A percentile compares a stretch with the other conserved stretches of the same genome.
phyloP scores from a whole-genome alignment of 2,113 vertebrate species.

The Chaetorhynchus papuensis region DNA sequence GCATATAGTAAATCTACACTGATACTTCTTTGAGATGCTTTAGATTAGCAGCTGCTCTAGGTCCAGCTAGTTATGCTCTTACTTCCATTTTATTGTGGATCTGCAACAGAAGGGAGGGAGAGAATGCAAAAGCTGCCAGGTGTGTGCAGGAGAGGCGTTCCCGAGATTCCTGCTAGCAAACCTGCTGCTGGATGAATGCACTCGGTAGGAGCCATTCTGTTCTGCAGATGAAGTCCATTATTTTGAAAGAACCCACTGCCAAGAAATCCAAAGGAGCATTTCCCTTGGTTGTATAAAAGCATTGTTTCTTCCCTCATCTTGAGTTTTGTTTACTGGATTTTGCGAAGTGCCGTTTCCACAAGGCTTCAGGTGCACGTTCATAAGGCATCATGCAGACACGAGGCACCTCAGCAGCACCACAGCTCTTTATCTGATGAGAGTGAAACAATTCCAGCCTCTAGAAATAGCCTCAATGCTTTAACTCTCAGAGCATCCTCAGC shows the following conservation, averaged over 20 bases:
- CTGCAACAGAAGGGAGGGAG: not conserved
- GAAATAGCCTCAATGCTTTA: not conserved
- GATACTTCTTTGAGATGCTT: not conserved
- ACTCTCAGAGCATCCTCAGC: not conserved
- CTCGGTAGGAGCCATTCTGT: not conserved
- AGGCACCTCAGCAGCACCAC: not conserved
- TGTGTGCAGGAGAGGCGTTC: not conserved
- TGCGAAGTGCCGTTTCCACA: not conserved
- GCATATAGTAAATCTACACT: not conserved
- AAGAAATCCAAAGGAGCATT: not conserved
- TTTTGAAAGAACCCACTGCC: constrained; percentile 8
- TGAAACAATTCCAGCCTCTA: not conserved
- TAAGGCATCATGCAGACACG: not conserved
- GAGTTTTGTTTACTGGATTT: not conserved
- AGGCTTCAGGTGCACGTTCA: rapidly evolving
- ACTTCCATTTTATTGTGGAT: not conserved
- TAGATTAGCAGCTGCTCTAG: not conserved
- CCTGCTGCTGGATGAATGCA: not conserved
- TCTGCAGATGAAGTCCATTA: constrained; percentile 11
- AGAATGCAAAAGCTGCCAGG: not conserved
- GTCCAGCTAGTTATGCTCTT: not conserved
- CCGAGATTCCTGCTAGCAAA: not conserved
- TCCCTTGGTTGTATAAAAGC: not conserved
- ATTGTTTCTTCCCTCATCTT: not conserved
- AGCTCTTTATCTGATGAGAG: not conserved